Base-by-base conservation (phyloP, 2,113 vertebrate species). In the Bos javanicus region DNA sequence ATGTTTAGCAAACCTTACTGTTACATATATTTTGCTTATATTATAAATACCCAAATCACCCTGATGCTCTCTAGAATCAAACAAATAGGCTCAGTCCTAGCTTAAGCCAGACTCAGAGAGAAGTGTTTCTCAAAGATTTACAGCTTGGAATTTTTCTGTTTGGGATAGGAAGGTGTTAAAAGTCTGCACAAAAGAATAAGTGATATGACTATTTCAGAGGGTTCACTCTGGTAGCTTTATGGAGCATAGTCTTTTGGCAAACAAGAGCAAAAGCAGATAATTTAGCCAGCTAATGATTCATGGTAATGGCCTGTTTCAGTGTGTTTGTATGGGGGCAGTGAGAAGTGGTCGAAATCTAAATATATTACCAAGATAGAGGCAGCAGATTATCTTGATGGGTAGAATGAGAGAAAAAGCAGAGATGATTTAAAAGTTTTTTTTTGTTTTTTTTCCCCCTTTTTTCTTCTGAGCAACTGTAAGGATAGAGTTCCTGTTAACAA, bases 221-320 rank as follows among this genome's bases (percentile, higher is more conserved):
- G 14, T 64, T 91, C 28, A 59, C 50, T 48, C 57, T 39, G 39
- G 33, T 96, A 14, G 46, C 39, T 84, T 85, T 89, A 67, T 21
- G 25, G n/a, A 59, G 57, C 43, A 94, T 16, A 83, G 60, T 90
- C 36, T 62, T 33, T 71, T 94, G 74, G 56, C 59, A 96, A 87
- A 3, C 17, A 48, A 28, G 74, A 86, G 80, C 54, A 67, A 59
- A 84, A 82, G 25, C 48, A 95, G 88, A 78, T 26, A 48, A 94
- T 89, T 92, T 90, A 93, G 43, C 50, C n/a, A 39, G 87, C 48
- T 95, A 87, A 95, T 78, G 94, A 89, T 56, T 92, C 97, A 83
- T 52, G 59, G 36, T 86, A 87, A 95, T 90, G 30, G 30, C 78
- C 60, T 57, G 11, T 67, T 76, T 83, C 46, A 56, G 1, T 13